A percentile compares a stretch with the other conserved stretches of the same genome.
Conservation (phyloP, 2,797 vertebrate species). For the Phyllotis vaccarum region DNA sequence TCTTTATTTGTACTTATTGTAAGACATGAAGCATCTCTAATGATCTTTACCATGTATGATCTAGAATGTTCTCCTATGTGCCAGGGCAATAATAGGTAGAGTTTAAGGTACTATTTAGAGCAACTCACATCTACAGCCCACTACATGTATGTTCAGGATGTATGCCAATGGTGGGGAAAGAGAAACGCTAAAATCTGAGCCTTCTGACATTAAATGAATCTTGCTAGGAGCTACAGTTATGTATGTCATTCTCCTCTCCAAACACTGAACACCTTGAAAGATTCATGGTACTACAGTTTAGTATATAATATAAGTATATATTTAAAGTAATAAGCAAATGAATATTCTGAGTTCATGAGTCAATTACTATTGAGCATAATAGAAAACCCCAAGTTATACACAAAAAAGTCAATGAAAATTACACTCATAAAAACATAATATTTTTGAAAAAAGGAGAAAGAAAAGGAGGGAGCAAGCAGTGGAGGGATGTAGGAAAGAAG, state of each 20-base stretch:
- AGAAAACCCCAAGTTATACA: constrained; percentile 15
- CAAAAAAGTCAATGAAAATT: constrained; percentile 19
- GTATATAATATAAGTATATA: not conserved
- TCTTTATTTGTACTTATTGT: not conserved
- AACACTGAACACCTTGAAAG: constrained; percentile 24
- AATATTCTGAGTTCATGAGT: constrained; percentile 49
- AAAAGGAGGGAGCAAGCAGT: not conserved
- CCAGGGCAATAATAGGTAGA: not conserved
- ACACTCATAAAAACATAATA: not conserved
- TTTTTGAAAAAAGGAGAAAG: not conserved
- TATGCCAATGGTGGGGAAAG: not conserved
- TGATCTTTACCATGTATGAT: not conserved
- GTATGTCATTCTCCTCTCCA: not conserved
- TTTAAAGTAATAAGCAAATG: constrained; percentile 40
- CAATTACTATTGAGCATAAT: constrained; percentile 7
- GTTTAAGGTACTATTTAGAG: not conserved
- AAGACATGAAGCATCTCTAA: not conserved
- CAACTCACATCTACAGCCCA: not conserved
- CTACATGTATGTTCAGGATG: not conserved
- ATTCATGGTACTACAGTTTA: not conserved
- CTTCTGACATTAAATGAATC: constrained; percentile 18
- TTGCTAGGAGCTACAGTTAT: constrained; percentile 19
- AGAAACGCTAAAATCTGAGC: not conserved
- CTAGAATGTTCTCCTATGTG: not conserved
- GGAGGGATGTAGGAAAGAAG: not conserved